These are phyloP conservation scores for Telenomus remus DNA, from an alignment of 1,140 invertebrate species.

Conservation along the genomic window DNA sequence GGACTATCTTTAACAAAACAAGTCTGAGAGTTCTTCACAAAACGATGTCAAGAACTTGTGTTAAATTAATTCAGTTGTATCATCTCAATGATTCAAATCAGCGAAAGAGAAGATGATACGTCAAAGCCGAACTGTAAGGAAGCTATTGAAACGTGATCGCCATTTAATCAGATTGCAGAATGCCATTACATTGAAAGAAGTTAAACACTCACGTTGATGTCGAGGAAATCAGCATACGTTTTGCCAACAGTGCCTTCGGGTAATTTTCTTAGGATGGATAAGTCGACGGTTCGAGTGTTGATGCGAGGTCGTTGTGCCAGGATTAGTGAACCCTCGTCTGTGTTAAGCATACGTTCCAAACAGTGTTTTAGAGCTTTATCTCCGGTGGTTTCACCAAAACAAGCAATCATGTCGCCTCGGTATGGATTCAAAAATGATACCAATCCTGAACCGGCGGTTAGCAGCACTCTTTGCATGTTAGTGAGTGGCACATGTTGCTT, in stretches of 20 bases:
- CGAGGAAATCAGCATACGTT: conserved; percentile 89
- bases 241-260: conserved; percentile 89
- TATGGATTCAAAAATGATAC: conserved; percentile 84
- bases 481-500: conserved; percentile 83
- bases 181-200: conserved; percentile 8
- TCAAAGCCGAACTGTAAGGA: too few species aligned
- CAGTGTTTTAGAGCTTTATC: conserved; percentile 82
- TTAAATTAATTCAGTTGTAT: too few species aligned
- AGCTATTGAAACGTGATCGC: too few species aligned
- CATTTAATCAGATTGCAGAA: too few species aligned
- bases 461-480: conserved; percentile 83
- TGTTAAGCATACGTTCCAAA: conserved; percentile 80
- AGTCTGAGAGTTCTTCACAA: too few species aligned
- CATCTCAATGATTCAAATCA: too few species aligned
- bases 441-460: conserved; percentile 87
- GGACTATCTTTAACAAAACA: too few species aligned
- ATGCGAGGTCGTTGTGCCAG: conserved; percentile 89
- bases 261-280: conserved; percentile 81
- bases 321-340: conserved; percentile 83
- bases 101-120: background rate
- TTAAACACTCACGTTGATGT: conserved; percentile 80
- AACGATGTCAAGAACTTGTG: too few species aligned
- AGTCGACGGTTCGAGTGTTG: conserved; percentile 87
- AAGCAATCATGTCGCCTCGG: conserved; percentile 94
- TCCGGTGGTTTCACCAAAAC: conserved; percentile 93